Evolutionary conservation across 2,797 vertebrate genomes (phyloP).

Genomic region (Nothura maculosa): DNA sequence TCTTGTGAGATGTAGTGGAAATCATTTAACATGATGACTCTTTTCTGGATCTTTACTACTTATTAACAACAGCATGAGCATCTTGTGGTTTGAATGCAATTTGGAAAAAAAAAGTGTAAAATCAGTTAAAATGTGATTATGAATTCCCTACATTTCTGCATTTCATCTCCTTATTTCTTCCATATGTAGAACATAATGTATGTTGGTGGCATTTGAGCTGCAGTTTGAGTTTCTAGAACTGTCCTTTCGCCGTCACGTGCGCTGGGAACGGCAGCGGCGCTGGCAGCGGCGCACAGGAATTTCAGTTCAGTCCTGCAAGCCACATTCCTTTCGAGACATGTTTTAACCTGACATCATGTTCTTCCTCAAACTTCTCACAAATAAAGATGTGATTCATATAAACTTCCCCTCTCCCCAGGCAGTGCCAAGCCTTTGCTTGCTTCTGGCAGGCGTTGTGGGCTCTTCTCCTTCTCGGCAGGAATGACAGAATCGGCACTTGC

Average conservation of each 20-base stretch:
- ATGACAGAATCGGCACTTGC: constrained; percentile 7
- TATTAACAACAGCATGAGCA: neutral
- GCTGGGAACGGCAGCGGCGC: constrained; percentile 45
- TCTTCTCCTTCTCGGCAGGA: constrained; percentile 16
- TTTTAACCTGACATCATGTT: constrained; percentile 73
- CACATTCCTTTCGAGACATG: constrained; percentile 65
- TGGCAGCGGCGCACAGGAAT: constrained; percentile 44
- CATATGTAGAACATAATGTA: neutral
- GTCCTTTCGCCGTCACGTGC: constrained; percentile 52
- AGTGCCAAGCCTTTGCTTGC: constrained; percentile 56
- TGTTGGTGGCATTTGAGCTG: neutral
- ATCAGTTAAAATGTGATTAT: neutral
- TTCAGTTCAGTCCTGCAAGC: constrained; percentile 65
- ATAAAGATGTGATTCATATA: constrained; percentile 67
- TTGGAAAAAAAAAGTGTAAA: constrained; percentile 8
- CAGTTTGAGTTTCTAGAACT: constrained; percentile 52
- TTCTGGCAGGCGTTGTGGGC: constrained; percentile 51
- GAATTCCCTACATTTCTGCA: neutral
- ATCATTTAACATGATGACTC: neutral
- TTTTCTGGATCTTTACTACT: neutral
- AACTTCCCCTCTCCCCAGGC: constrained; percentile 49
- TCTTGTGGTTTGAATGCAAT: neutral
- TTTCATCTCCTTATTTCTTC: constrained; percentile 17
- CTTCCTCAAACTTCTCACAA: constrained; percentile 68
- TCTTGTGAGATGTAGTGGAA: neutral